Percentiles rank a stretch among this genome's conserved stretches.
These are phyloP conservation scores for Halichondria panicea DNA, from an alignment of 37 sponge, comb jelly and placozoan genomes.

Conservation along the genomic window DNA sequence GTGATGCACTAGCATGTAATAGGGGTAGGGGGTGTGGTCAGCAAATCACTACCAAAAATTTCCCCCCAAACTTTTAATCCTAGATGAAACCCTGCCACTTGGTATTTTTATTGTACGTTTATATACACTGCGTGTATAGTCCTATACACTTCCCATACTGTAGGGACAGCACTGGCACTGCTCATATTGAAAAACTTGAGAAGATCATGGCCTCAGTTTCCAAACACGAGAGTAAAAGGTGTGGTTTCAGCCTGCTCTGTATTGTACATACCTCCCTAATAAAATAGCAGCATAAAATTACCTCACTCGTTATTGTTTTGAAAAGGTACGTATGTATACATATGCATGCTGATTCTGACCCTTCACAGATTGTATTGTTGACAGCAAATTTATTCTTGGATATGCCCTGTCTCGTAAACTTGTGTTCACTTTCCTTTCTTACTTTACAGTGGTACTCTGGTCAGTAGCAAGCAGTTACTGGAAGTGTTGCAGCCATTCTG, in stretches of 20 bases:
- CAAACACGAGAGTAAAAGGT: constrained; percentile 5
- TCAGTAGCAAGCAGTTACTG: constrained; percentile 13
- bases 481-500: constrained; percentile 18
- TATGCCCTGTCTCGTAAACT: not conserved
- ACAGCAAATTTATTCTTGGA: not conserved
- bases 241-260: too few relatives aligned
- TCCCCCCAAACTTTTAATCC: too few relatives aligned
- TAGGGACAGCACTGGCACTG: not conserved
- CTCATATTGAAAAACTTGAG: not conserved
- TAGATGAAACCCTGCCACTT: too few relatives aligned
- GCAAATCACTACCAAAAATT: too few relatives aligned
- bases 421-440: not conserved
- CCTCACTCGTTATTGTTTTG: not conserved
- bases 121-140: not conserved
- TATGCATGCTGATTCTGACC: too few relatives aligned
- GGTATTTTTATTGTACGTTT: too few relatives aligned
- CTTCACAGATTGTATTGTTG: too few relatives aligned
- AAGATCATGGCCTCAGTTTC: constrained; percentile 3
- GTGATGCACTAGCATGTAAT: too few relatives aligned
- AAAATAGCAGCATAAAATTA: not conserved
- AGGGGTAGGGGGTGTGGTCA: not conserved
- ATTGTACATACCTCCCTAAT: too few relatives aligned
- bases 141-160: not conserved
- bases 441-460: not conserved
- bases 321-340: too few relatives aligned